Conservation (phyloP, 1,140 invertebrate genomes). For the Holcopasites calliopsidis region DNA sequence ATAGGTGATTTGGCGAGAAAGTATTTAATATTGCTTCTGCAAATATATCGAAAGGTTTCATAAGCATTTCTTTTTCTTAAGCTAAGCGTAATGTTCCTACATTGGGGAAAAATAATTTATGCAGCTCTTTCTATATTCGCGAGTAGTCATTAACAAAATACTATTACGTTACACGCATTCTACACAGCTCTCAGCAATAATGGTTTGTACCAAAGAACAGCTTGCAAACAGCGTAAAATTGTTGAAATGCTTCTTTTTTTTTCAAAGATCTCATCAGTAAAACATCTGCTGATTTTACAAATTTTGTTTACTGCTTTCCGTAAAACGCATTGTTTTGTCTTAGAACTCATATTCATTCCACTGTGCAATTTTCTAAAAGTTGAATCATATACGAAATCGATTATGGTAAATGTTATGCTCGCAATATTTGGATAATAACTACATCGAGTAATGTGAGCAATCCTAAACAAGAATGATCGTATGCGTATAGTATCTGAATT, state of each 20-base stretch:
- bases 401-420: background rate
- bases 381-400: background rate
- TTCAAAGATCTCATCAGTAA: background rate
- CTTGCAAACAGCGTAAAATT: background rate
- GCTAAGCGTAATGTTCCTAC: background rate
- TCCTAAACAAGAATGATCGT: background rate
- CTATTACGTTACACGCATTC: slow-evolving; percentile 30
- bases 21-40: slow-evolving; percentile 43
- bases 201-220: slow-evolving; percentile 12
- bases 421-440: slow-evolving; percentile 37
- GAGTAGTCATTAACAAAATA: slow-evolving; percentile 1
- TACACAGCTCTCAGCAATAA: slow-evolving; percentile 9
- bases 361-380: background rate
- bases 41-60: no score
- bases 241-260: background rate
- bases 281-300: background rate
- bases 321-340: background rate
- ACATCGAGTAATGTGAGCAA: background rate
- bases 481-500: background rate
- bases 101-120: background rate
- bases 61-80: no score
- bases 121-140: background rate
- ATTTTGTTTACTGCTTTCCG: slow-evolving; percentile 1
- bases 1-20: background rate
- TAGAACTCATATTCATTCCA: slow-evolving; percentile 19